phyloP scores from a whole-genome alignment of 2,797 vertebrate genomes.

The Hemitrygon akajei region DNA sequence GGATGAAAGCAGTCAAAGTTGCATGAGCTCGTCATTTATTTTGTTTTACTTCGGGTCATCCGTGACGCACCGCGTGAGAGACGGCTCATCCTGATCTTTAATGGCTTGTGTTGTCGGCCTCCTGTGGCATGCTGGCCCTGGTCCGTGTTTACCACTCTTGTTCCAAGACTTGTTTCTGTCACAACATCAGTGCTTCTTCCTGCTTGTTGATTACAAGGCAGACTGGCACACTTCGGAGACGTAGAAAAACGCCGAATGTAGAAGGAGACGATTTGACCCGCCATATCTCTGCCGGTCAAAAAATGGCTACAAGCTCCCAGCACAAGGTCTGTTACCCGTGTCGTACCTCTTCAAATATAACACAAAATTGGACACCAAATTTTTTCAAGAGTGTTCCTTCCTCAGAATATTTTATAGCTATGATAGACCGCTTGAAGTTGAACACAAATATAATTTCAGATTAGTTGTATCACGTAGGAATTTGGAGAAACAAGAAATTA shows the following conservation, averaged over 20 bases:
- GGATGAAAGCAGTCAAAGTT: background rate
- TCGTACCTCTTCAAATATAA: no score
- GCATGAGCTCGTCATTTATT: conserved; percentile 20
- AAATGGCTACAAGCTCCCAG: background rate
- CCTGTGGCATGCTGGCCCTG: background rate
- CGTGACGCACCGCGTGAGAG: background rate
- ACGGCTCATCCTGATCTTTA: background rate
- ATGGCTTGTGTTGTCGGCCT: background rate
- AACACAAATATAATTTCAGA: no score
- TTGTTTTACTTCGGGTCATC: background rate
- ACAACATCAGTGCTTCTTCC: background rate
- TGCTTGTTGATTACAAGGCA: background rate
- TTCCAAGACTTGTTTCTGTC: background rate
- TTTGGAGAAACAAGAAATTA: no score
- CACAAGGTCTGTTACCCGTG: background rate
- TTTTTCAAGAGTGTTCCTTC: no score
- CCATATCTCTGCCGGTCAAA: background rate
- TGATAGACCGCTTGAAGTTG: no score
- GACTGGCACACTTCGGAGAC: no score
- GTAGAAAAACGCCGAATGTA: background rate
- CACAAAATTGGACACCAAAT: no score
- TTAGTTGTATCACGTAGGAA: no score
- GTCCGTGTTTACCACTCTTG: no score
- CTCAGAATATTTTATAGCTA: no score
- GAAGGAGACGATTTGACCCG: background rate